These are phyloP conservation scores for Pogonognathellus flavescens DNA, from an alignment of 1,140 invertebrate genomes.

Conservation along the genomic window DNA sequence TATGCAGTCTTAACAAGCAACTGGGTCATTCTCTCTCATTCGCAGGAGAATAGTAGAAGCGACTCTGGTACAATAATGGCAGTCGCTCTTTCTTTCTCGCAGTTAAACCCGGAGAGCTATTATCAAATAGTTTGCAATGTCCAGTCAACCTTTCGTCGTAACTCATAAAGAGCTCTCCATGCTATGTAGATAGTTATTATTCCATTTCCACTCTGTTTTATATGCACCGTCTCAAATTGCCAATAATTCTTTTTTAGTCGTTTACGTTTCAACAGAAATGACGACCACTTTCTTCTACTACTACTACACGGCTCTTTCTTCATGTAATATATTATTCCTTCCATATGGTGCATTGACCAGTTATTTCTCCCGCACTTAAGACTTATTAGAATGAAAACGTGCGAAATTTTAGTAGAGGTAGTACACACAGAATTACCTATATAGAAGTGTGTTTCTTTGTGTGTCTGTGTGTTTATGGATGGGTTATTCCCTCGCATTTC, in stretches of 20 bases:
- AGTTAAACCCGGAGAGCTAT: neutral
- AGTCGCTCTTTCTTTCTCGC: constrained; percentile 22
- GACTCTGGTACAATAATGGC: neutral
- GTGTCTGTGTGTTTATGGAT: too few species aligned
- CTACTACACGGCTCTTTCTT: too few species aligned
- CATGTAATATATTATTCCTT: too few species aligned
- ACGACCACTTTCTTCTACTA: neutral
- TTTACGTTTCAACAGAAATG: neutral
- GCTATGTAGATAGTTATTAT: neutral
- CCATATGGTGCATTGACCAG: too few species aligned
- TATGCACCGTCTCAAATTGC: neutral
- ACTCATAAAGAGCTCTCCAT: neutral
- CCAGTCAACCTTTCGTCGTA: neutral
- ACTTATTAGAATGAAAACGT: too few species aligned
- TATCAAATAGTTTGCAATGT: neutral
- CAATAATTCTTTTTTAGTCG: neutral
- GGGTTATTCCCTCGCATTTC: too few species aligned
- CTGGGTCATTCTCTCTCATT: neutral
- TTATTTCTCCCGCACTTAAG: too few species aligned
- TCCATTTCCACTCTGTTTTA: neutral
- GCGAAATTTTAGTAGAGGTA: too few species aligned
- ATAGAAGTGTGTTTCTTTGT: too few species aligned
- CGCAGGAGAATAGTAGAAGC: too few species aligned
- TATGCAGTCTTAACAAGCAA: neutral
- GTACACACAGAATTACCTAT: too few species aligned